Percentiles rank a stretch among this genome's conserved stretches.
phyloP scores from a whole-genome alignment of 2,888 invertebrate species.

The Beris chalybata region DNA sequence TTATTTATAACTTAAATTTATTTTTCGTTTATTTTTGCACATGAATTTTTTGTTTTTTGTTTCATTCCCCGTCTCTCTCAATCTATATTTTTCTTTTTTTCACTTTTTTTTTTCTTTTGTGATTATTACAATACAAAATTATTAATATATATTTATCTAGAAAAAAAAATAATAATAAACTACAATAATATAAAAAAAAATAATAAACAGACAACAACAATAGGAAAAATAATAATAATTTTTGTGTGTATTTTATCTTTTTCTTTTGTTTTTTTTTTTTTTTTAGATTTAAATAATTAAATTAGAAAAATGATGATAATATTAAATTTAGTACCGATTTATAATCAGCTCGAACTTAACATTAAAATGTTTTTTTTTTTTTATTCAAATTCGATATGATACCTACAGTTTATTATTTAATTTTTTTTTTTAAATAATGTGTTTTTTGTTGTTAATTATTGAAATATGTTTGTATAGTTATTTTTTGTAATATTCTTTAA shows the following conservation, averaged over 20 bases:
- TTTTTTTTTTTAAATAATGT: background rate
- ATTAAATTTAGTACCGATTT: slow-evolving; percentile 19
- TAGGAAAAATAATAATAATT: slow-evolving; percentile 36
- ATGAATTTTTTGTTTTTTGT: background rate
- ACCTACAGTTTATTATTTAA: background rate
- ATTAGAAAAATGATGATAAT: background rate
- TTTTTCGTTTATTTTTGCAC: slow-evolving; percentile 10
- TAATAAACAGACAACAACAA: slow-evolving; percentile 34
- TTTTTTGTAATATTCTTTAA: too few species aligned
- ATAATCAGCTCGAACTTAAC: background rate
- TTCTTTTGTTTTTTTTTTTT: slow-evolving; percentile 19
- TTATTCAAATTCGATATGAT: background rate
- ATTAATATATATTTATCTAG: too few species aligned
- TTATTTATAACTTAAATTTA: slow-evolving; percentile 4
- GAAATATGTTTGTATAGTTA: too few species aligned
- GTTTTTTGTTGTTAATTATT: background rate
- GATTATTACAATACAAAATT: too few species aligned
- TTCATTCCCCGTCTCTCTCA: background rate
- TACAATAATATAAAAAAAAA: slow-evolving; percentile 22
- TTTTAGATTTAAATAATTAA: slow-evolving; percentile 16
- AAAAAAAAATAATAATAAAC: slow-evolving; percentile 15
- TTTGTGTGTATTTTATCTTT: slow-evolving; percentile 28
- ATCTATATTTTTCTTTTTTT: background rate
- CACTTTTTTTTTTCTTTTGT: slow-evolving; percentile 1
- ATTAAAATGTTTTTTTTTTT: slow-evolving; percentile 10